Conservation (phyloP, 1,140 invertebrate species). For the Agrypnia vestita region DNA sequence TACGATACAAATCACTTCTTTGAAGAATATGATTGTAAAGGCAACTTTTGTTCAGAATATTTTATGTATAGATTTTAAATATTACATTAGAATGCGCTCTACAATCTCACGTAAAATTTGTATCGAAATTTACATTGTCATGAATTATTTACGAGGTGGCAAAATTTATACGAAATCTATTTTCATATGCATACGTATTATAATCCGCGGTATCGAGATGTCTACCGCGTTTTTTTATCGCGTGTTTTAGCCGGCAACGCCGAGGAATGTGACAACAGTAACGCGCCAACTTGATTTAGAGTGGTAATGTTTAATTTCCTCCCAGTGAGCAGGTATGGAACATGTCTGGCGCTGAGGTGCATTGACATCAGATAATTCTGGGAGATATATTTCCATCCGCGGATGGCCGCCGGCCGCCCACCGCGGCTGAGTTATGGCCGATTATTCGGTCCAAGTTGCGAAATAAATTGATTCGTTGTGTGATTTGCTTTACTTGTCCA, state of each 20-base stretch:
- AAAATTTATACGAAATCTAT: too few species aligned
- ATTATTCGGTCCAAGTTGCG: slow-evolving; percentile 43
- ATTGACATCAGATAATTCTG: slow-evolving; percentile 40
- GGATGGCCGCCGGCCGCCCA: slow-evolving; percentile 18
- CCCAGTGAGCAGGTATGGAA: neutral
- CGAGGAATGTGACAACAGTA: slow-evolving; percentile 37
- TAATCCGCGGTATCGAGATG: neutral
- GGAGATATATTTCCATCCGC: slow-evolving; percentile 34
- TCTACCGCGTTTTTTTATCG: slow-evolving; percentile 6
- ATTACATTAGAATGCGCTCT: too few species aligned
- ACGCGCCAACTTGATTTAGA: slow-evolving; percentile 38
- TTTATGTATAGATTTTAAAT: too few species aligned
- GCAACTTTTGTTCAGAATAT: too few species aligned
- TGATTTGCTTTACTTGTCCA: slow-evolving; percentile 48
- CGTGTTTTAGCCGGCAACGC: slow-evolving; percentile 2
- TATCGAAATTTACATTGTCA: too few species aligned
- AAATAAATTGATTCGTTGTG: slow-evolving; percentile 44
- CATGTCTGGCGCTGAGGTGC: slow-evolving; percentile 16
- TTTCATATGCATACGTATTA: too few species aligned
- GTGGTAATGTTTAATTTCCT: slow-evolving; percentile 31
- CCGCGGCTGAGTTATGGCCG: slow-evolving; percentile 40
- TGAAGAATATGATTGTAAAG: too few species aligned
- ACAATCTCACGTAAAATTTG: too few species aligned
- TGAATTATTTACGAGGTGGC: too few species aligned
- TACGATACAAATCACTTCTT: too few species aligned